phyloP scores from a whole-genome alignment of 2,797 vertebrate species.

The Eupleurogrammus muticus region DNA sequence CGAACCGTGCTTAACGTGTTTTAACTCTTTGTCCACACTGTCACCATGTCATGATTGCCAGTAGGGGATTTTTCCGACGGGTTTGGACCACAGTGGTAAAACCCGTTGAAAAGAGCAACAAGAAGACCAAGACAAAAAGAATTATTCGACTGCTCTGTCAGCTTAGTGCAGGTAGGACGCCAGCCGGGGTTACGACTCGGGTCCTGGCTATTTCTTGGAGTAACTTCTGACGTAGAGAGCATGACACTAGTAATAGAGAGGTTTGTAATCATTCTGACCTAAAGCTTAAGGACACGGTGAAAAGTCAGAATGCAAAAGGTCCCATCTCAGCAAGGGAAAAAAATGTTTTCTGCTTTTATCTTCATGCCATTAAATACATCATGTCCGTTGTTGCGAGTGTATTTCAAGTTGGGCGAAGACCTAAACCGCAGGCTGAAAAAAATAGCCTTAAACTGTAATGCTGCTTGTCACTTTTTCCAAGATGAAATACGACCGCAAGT shows the following conservation, averaged over 20 bases:
- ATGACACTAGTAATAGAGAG: conserved; percentile 45
- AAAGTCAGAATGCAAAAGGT: conserved; percentile 44
- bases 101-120: conserved; percentile 53
- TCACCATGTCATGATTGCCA: conserved; percentile 79
- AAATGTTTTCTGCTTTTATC: conserved; percentile 43
- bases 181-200: conserved; percentile 38
- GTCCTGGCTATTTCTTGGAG: conserved; percentile 53
- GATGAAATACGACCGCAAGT: conserved; percentile 55
- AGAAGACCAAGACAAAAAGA: conserved; percentile 65
- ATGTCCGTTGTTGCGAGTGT: conserved; percentile 42
- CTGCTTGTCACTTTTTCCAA: conserved; percentile 72
- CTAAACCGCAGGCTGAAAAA: conserved; percentile 64
- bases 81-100: conserved; percentile 66
- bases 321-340: conserved; percentile 41
- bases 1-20: conserved; percentile 80
- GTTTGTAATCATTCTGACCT: conserved; percentile 48
- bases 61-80: conserved; percentile 56
- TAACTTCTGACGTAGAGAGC: conserved; percentile 47
- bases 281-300: conserved; percentile 43
- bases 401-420: conserved; percentile 39
- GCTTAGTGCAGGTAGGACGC: conserved; percentile 50
- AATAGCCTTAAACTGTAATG: conserved; percentile 73
- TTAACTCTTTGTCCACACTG: conserved; percentile 81
- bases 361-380: conserved; percentile 64
- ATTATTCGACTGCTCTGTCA: conserved; percentile 52